Percentiles rank a stretch among this genome's conserved stretches.
Conservation (phyloP, 2,888 invertebrate species). For the Asteroscopus sphinx region DNA sequence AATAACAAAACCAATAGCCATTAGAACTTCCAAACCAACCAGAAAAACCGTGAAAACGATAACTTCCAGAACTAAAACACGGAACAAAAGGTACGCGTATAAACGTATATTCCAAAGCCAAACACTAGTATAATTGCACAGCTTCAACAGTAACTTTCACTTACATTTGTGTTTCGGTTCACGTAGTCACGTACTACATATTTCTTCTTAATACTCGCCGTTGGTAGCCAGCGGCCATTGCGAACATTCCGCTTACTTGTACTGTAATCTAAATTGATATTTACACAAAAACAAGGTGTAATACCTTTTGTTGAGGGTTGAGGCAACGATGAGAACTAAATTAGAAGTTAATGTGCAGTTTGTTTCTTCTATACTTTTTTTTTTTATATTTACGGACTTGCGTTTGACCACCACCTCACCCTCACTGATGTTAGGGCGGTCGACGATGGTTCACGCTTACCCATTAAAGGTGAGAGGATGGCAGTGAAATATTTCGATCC, state of each 20-base stretch:
- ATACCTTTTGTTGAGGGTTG: conserved; percentile 50
- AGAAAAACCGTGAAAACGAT: conserved; percentile 7
- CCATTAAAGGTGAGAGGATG: too few relatives aligned
- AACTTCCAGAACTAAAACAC: conserved; percentile 26
- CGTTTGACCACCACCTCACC: too few relatives aligned
- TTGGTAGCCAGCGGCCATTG: conserved; percentile 63
- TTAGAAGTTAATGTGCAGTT: conserved; percentile 36
- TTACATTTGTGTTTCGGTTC: conserved; percentile 64
- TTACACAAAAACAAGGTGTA: conserved; percentile 62
- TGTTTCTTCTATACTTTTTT: neutral
- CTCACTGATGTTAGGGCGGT: too few relatives aligned
- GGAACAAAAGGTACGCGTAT: conserved; percentile 21
- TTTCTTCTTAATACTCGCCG: conserved; percentile 75
- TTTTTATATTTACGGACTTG: too few relatives aligned
- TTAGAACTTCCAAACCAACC: conserved; percentile 5
- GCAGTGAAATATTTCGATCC: too few relatives aligned
- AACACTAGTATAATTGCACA: conserved; percentile 47
- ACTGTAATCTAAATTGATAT: conserved; percentile 71
- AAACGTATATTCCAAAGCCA: conserved; percentile 25
- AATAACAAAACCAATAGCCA: neutral
- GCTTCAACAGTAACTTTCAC: conserved; percentile 65
- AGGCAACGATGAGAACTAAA: conserved; percentile 43
- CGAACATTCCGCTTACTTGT: conserved; percentile 60
- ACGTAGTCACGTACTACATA: conserved; percentile 74
- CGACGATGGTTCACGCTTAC: too few relatives aligned